Conservation (phyloP, 2,113 vertebrate genomes). For the Dermatemys mawii region DNA sequence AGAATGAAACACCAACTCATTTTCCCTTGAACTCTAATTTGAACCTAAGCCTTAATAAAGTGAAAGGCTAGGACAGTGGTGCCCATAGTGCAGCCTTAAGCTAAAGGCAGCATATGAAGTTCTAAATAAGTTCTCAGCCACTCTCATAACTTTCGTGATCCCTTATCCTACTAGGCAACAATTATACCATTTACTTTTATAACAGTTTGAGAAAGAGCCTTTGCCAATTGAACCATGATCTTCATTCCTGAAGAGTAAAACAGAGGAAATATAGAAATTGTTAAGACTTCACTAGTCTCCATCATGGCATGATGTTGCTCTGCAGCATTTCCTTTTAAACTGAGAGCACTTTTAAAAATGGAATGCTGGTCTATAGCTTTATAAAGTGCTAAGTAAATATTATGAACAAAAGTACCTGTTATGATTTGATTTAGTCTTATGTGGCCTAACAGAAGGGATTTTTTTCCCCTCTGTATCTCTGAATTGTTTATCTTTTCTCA, state of each 20-base stretch:
- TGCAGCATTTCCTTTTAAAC: neutral
- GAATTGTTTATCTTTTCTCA: conserved; percentile 69
- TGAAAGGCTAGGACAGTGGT: neutral
- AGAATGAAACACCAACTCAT: neutral
- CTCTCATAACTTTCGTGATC: neutral
- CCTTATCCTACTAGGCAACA: neutral
- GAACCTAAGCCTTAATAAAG: neutral
- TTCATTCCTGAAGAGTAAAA: neutral
- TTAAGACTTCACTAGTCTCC: neutral
- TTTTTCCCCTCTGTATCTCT: conserved; percentile 24
- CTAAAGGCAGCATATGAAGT: neutral
- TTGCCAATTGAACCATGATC: neutral
- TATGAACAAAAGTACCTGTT: neutral
- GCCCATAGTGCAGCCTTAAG: neutral
- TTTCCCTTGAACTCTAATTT: neutral
- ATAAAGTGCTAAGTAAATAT: neutral
- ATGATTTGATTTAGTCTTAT: neutral
- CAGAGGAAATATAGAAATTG: neutral
- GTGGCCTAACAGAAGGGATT: neutral
- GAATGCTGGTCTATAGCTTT: neutral
- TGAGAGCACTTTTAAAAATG: neutral
- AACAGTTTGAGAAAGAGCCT: neutral
- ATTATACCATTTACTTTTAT: neutral
- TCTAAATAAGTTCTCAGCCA: neutral
- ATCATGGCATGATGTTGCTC: neutral